Evolutionary conservation across 2,797 vertebrate species (phyloP).

Genomic region (Erpetoichthys calabaricus): DNA sequence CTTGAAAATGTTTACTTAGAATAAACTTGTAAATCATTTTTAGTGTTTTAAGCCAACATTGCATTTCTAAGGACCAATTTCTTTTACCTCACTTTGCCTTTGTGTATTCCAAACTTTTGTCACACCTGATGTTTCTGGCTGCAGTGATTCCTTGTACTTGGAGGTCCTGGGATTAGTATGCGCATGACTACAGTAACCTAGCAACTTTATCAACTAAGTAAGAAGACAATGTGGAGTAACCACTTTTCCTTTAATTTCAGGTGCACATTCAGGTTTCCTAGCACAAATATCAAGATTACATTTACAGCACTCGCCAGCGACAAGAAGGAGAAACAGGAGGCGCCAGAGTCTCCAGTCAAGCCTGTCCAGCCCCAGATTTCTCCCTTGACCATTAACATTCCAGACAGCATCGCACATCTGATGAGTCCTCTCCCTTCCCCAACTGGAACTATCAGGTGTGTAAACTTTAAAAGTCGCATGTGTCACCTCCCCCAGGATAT

Average conservation of each 20-base stretch:
- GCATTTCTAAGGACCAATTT: too few relatives aligned
- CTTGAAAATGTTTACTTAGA: too few relatives aligned
- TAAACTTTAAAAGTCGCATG: conserved; percentile 13
- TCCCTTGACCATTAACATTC: conserved; percentile 94
- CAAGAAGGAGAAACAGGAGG: conserved; percentile 73
- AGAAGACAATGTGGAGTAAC: too few relatives aligned
- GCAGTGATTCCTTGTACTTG: background rate
- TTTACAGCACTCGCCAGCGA: conserved; percentile 84
- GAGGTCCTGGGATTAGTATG: too few relatives aligned
- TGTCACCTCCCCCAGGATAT: conserved; percentile 10
- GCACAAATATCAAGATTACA: conserved; percentile 95
- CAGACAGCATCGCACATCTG: conserved; percentile 88
- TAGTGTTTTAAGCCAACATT: too few relatives aligned
- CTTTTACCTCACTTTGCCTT: too few relatives aligned
- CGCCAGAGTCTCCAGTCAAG: conserved; percentile 77
- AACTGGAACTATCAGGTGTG: conserved; percentile 91
- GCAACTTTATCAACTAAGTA: background rate
- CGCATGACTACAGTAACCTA: too few relatives aligned
- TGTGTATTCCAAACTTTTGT: background rate
- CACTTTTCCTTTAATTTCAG: conserved; percentile 33
- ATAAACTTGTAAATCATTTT: too few relatives aligned
- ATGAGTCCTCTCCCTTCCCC: conserved; percentile 92
- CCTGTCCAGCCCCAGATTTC: conserved; percentile 86
- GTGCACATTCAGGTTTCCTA: conserved; percentile 95
- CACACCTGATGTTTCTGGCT: conserved; percentile 17